These are phyloP conservation scores for Antigone vipio DNA, from an alignment of 2,113 vertebrate species.

Conservation along the genomic window DNA sequence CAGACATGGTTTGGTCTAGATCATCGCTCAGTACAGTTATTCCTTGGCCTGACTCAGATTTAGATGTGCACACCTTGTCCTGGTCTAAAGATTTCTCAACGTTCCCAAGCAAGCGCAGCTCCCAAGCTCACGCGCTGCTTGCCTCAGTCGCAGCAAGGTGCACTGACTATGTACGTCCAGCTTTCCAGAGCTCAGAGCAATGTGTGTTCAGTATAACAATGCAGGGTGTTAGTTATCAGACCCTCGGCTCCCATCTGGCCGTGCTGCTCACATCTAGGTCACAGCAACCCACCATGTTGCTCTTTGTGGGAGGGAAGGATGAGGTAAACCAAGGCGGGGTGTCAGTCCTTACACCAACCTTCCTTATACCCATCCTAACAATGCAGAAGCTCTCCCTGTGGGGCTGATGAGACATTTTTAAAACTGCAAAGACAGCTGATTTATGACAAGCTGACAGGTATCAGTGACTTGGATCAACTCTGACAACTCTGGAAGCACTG, in stretches of 20 bases:
- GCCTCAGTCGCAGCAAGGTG: neutral
- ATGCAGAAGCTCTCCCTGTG: neutral
- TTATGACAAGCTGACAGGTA: neutral
- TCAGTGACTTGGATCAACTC: neutral
- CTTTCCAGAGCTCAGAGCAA: neutral
- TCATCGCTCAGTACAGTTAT: neutral
- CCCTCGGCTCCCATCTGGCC: neutral
- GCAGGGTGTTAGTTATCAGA: neutral
- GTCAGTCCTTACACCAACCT: neutral
- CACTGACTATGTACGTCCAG: neutral
- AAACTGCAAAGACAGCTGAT: neutral
- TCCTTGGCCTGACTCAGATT: neutral
- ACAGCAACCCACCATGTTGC: neutral
- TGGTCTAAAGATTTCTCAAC: neutral
- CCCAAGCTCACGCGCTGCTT: neutral
- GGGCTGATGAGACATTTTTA: neutral
- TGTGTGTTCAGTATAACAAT: neutral
- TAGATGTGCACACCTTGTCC: neutral
- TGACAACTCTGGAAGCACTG: neutral
- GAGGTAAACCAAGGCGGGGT: neutral
- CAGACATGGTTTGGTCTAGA: neutral
- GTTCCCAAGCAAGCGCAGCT: neutral
- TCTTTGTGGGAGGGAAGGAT: neutral
- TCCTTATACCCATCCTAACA: neutral
- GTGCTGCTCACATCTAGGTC: neutral